Conservation (phyloP, 2,797 vertebrate species). For the Oceanodroma leucorhoa region DNA sequence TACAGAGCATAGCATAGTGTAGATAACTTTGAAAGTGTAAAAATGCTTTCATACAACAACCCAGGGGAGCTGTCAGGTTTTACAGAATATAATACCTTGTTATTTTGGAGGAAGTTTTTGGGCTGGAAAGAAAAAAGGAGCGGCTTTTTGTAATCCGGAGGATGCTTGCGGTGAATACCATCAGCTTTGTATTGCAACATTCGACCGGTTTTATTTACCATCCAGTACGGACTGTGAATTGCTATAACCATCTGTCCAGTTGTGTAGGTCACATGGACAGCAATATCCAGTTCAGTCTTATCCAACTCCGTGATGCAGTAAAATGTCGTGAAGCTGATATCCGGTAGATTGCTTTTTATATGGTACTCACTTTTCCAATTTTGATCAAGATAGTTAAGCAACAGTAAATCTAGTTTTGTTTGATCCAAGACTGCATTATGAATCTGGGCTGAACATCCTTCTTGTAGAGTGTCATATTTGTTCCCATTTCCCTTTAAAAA, state of each 20-base stretch:
- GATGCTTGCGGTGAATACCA: conserved; percentile 95
- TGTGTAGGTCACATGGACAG: conserved; percentile 86
- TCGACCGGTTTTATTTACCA: conserved; percentile 94
- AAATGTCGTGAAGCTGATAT: conserved; percentile 92
- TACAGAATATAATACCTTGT: conserved; percentile 83
- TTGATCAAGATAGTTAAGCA: conserved; percentile 88
- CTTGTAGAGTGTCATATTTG: conserved; percentile 72
- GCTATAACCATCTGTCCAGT: conserved; percentile 84
- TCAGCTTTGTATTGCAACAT: conserved; percentile 97
- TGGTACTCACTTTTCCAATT: conserved; percentile 88
- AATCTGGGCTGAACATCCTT: conserved; percentile 89
- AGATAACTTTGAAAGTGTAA: neutral
- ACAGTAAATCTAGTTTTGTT: conserved; percentile 82
- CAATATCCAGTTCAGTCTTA: conserved; percentile 89
- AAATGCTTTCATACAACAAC: neutral
- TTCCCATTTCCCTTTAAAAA: conserved; percentile 77
- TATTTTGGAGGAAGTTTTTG: conserved; percentile 91
- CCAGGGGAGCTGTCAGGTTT: neutral
- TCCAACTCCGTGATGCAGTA: conserved; percentile 77
- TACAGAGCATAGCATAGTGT: neutral
- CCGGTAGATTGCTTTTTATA: conserved; percentile 82
- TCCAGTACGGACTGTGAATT: conserved; percentile 95
- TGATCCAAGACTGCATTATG: conserved; percentile 86
- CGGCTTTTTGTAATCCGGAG: conserved; percentile 90
- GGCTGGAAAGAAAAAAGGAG: conserved; percentile 97